Evolutionary conservation across 2,113 vertebrate genomes (phyloP).

Genomic region (Cyprinodon brontotheroides): DNA sequence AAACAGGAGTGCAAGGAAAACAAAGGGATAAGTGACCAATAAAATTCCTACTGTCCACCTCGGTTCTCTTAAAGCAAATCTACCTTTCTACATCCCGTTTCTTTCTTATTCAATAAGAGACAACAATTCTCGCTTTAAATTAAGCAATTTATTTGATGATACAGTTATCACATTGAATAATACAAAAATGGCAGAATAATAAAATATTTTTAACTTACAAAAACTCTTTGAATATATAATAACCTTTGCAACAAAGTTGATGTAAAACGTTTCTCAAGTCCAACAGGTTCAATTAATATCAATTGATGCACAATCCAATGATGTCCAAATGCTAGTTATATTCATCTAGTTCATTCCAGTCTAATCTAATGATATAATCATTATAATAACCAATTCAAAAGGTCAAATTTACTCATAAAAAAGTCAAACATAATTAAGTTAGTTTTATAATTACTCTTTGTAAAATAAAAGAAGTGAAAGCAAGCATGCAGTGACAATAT

Average conservation of each 20-base stretch:
- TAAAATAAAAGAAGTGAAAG: too few relatives aligned
- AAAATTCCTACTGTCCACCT: neutral
- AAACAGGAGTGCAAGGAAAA: neutral
- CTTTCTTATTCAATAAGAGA: neutral
- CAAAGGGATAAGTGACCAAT: neutral
- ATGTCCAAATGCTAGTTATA: too few relatives aligned
- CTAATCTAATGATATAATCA: neutral
- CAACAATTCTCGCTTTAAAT: too few relatives aligned
- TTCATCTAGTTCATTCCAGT: too few relatives aligned
- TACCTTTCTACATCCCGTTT: neutral
- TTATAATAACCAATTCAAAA: neutral
- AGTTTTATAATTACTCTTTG: too few relatives aligned
- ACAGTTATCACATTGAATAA: too few relatives aligned
- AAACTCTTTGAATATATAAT: too few relatives aligned
- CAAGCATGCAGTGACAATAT: too few relatives aligned
- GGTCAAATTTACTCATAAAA: neutral
- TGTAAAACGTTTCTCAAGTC: neutral
- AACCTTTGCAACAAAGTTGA: too few relatives aligned
- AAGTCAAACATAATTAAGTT: neutral
- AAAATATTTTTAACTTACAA: too few relatives aligned
- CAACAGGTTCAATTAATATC: neutral
- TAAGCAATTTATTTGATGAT: too few relatives aligned
- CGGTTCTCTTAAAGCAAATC: neutral
- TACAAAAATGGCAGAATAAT: too few relatives aligned
- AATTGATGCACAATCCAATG: neutral